phyloP scores from a whole-genome alignment of 2,888 invertebrate genomes.

The Argynnis bischoffii region DNA sequence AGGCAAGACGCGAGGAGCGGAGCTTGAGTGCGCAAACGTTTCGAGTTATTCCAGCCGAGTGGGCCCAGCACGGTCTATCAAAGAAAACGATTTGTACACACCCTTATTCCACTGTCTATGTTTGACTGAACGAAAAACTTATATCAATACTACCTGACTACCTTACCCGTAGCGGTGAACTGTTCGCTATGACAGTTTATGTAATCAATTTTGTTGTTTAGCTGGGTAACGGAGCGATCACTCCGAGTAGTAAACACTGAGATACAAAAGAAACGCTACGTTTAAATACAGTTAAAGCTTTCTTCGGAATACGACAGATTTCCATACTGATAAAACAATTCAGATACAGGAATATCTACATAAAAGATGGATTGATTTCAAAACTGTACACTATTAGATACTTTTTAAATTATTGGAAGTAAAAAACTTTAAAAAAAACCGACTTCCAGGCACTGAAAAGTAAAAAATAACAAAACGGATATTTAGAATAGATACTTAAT shows the following conservation, averaged over 20 bases:
- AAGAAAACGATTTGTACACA: constrained; percentile 71
- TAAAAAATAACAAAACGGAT: too few relatives aligned
- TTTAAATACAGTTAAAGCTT: neutral
- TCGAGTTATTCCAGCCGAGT: constrained; percentile 67
- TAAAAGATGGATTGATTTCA: too few relatives aligned
- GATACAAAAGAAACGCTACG: neutral
- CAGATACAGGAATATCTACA: too few relatives aligned
- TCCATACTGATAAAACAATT: too few relatives aligned
- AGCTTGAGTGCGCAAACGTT: constrained; percentile 58
- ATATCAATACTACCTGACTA: constrained; percentile 37
- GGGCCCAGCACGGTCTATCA: constrained; percentile 57
- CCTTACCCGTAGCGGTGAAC: constrained; percentile 30
- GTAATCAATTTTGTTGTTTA: constrained; percentile 22
- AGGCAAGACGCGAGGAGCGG: constrained; percentile 49
- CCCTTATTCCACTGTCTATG: constrained; percentile 50
- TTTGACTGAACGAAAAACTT: constrained; percentile 46
- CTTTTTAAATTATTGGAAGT: too few relatives aligned
- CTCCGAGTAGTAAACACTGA: constrained; percentile 12
- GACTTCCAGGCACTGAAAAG: too few relatives aligned
- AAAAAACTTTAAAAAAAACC: too few relatives aligned
- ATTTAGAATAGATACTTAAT: too few relatives aligned
- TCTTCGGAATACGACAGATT: too few relatives aligned
- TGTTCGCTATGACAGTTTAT: constrained; percentile 23
- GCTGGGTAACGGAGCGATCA: constrained; percentile 16
- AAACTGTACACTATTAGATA: too few relatives aligned